These are phyloP conservation scores for Iguana delicatissima DNA, from an alignment of 2,797 vertebrate species.

Conservation along the genomic window DNA sequence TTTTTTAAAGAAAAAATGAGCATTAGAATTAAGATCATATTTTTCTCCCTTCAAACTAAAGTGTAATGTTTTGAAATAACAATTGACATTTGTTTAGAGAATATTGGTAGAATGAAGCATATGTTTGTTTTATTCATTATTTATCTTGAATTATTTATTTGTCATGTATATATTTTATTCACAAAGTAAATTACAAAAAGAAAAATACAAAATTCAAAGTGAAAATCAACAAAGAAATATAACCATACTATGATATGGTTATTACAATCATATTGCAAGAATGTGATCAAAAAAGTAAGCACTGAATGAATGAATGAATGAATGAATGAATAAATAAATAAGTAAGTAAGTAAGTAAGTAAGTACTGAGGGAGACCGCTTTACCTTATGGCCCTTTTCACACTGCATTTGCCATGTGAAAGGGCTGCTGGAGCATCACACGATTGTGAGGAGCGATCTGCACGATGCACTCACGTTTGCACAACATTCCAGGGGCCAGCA, in stretches of 20 bases:
- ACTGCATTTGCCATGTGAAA: too few relatives aligned
- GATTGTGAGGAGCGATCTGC: too few relatives aligned
- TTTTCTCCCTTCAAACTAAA: background rate
- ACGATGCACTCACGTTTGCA: too few relatives aligned
- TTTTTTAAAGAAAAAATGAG: too few relatives aligned
- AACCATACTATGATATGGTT: background rate
- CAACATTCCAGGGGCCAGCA: too few relatives aligned
- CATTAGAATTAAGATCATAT: background rate
- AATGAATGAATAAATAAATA: too few relatives aligned
- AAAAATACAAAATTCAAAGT: background rate
- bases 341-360: too few relatives aligned
- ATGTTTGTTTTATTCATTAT: background rate
- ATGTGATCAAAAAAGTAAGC: background rate
- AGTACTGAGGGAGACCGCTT: too few relatives aligned
- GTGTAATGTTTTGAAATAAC: background rate
- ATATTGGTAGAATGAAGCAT: background rate
- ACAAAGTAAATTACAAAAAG: background rate
- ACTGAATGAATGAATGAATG: too few relatives aligned
- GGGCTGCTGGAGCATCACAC: too few relatives aligned
- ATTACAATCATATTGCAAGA: background rate
- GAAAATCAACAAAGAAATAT: background rate
- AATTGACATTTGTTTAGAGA: background rate
- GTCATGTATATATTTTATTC: too few relatives aligned
- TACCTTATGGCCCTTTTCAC: too few relatives aligned
- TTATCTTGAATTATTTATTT: background rate